Evolutionary conservation across 2,888 invertebrate species (phyloP), one percentile per base, ranked within the genome.

Genomic region (Lottia gigantea): DNA sequence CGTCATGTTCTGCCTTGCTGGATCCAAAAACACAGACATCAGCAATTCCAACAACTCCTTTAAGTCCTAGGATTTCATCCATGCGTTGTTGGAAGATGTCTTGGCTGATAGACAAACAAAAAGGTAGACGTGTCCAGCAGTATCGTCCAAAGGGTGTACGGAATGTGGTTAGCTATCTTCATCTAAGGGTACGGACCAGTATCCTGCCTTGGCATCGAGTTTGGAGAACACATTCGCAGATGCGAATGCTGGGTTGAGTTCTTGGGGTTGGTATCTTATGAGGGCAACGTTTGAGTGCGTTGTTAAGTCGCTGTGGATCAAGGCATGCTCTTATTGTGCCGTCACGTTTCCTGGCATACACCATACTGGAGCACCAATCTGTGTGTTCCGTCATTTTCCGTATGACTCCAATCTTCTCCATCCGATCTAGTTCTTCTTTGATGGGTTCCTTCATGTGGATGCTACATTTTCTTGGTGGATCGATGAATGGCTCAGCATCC

Each of bases 121-220:
- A 78, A 31, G 31, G 31, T 4, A n/a, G n/a, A n/a, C 2, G 31
- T 31, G 31, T 16, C 31, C 31, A 31, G 31, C 31, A 31, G 31
- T 31, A 31, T 6, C n/a, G n/a, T 14, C 78, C 76, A 68, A 74
- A 74, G 1, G 74, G 74, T 1, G 70, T 73, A 0, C 46, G n/a
- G 64, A 73, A 79, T 14, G 73, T 78, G 6, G 76, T 77, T 1
- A 75, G 45, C 67, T 66, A 12, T 67, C 49, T n/a, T 67, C 55
- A n/a, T 74, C 71, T 11, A 76, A 26, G 14, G 62, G 19, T 11
- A 75, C 40, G 16, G 66, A 49, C 76, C 74, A 73, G 46, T 76
- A 78, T 40, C 77, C 78, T 0, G 71, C 62, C 40, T 77, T 76
- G 14, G 76, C 74, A 63, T 78, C 77, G 1, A 74, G 69, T 49